Percentiles rank a stretch among this genome's conserved stretches.
phyloP scores from a whole-genome alignment of 2,113 vertebrate species.

The Xenopus tropicalis region UCB_Xtro_10.0 CM004445.2:123492501-123493000 shows the following conservation, averaged over 20 bases:
- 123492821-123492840: background rate
- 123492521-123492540: too few relatives aligned
- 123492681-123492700: background rate
- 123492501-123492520: too few relatives aligned
- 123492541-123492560: too few relatives aligned
- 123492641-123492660: background rate
- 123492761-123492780: conserved; percentile 16
- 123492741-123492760: background rate
- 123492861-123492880: conserved; percentile 38
- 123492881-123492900: conserved; percentile 35
- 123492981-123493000: conserved; percentile 37
- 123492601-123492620: background rate
- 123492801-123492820: conserved; percentile 16
- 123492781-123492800: conserved; percentile 4
- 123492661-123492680: background rate
- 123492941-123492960: conserved; percentile 44
- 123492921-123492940: conserved; percentile 45
- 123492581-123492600: background rate
- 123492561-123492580: too few relatives aligned
- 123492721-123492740: background rate
- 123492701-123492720: conserved; percentile 22
- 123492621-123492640: too few relatives aligned
- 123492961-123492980: conserved; percentile 28
- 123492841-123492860: background rate
- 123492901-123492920: conserved; percentile 40